These are phyloP conservation scores for Euphonia xanthogaster DNA, from an alignment of 2,797 vertebrate species.

Conservation along the genomic window DNA sequence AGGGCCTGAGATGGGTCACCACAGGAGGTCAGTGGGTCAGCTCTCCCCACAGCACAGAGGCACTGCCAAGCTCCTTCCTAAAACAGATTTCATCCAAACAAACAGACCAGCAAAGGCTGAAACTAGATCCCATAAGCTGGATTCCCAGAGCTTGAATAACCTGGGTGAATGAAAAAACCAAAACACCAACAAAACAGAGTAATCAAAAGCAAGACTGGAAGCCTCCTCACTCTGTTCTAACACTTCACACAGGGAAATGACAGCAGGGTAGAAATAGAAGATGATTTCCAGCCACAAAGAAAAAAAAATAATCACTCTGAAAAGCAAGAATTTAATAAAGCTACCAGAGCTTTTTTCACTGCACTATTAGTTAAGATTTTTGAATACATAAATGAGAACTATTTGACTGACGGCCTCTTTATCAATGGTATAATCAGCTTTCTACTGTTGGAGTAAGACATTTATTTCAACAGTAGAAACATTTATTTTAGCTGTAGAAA, in stretches of 20 bases:
- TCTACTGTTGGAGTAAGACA: constrained; percentile 41
- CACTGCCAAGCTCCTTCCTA: not conserved
- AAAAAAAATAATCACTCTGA: not conserved
- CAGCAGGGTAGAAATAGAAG: not conserved
- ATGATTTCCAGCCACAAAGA: not conserved
- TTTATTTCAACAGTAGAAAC: constrained; percentile 53
- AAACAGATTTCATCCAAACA: not conserved
- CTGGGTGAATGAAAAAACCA: not conserved
- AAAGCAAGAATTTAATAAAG: constrained; percentile 53
- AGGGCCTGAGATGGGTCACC: rapidly evolving
- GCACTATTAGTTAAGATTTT: constrained; percentile 61
- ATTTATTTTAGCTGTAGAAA: constrained; percentile 49
- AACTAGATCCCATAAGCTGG: not conserved
- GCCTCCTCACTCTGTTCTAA: not conserved
- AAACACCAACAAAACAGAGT: not conserved
- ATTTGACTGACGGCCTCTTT: constrained; percentile 44
- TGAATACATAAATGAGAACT: constrained; percentile 64
- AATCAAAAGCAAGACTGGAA: not conserved
- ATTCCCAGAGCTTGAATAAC: not conserved
- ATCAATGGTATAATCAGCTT: constrained; percentile 35
- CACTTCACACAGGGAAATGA: not conserved
- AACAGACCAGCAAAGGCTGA: not conserved
- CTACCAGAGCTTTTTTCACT: constrained; percentile 7
- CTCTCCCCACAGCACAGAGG: rapidly evolving
- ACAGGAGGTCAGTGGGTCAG: not conserved